Base-by-base conservation (phyloP, 2,888 invertebrate species). In the Chloroclystis v-ata region DNA sequence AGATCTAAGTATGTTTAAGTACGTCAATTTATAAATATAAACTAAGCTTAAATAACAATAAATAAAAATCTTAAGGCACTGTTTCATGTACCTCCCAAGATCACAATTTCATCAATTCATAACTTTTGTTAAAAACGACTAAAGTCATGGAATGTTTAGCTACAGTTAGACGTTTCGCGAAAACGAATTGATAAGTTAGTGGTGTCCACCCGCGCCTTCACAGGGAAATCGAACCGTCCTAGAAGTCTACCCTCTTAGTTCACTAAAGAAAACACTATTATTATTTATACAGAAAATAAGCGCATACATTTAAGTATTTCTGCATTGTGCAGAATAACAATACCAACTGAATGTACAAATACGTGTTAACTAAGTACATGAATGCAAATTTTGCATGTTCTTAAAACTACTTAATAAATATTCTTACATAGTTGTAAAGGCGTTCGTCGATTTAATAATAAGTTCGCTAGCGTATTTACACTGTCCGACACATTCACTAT, bases 311-410 rank as follows among this genome's bases (percentile, higher is more conserved):
- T 80, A 85, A 84, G 78, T 86, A 87, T 85, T 87, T 87, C 87
- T 75, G 86, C 87, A 86, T 86, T 87, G 78, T 87, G 86, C 87
- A 87, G 87, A 87, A 87, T 87, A 87, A 87, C 87, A 86, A 83
- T 86, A 85, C 82, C 78, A 85, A 85, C 84, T 82, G 82, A 86
- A 86, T 87, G 86, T 87, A 87, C 86, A 87, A 82, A 82, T 79
- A 82, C 75, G 49, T 63, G 70, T 77, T 72, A 74, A 72, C 73
- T 75, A 75, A 71, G 74, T 74, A 71, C 51, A 59, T 54, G 66
- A 75, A 72, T 77, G 79, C 78, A 75, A 75, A 75, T 63, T 63
- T 75, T 72, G 78, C 78, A 76, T 62, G 67, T 67, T 69, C 71
- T 61, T 75, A 73, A 60, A 65, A 63, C 68, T 83, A 84, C 82